Conservation (phyloP, 2,797 vertebrate genomes). For the Gila robusta region DNA sequence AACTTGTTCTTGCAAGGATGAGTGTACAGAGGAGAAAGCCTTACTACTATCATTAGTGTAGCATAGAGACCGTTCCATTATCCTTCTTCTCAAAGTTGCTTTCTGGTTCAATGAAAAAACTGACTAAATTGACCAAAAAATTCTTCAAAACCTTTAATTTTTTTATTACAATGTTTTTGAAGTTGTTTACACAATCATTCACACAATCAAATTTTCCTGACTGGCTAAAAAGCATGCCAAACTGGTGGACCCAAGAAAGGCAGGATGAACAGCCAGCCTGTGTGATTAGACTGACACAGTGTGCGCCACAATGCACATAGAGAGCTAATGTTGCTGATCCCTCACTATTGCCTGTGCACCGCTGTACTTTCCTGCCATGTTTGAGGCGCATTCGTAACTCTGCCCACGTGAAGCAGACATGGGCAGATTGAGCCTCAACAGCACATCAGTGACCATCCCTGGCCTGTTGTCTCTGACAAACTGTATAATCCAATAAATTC, state of each 20-base stretch:
- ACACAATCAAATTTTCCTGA: constrained; percentile 45
- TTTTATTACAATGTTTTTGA: too few species aligned
- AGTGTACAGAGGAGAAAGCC: too few species aligned
- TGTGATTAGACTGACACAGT: neutral
- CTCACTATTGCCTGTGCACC: neutral
- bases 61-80: too few species aligned
- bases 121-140: too few species aligned
- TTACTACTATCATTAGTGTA: too few species aligned
- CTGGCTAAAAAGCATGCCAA: neutral
- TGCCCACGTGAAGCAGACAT: neutral
- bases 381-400: neutral
- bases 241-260: neutral
- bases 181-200: neutral
- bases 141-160: too few species aligned
- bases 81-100: too few species aligned
- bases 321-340: neutral
- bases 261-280: neutral
- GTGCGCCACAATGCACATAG: neutral
- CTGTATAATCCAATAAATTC: neutral
- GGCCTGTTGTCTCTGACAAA: neutral
- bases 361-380: neutral
- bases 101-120: too few species aligned
- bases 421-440: neutral
- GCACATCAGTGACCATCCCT: neutral
- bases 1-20: too few species aligned